These are phyloP conservation scores for Crenuchus spilurus DNA, from an alignment of 2,797 vertebrate species.

Conservation along the genomic window DNA sequence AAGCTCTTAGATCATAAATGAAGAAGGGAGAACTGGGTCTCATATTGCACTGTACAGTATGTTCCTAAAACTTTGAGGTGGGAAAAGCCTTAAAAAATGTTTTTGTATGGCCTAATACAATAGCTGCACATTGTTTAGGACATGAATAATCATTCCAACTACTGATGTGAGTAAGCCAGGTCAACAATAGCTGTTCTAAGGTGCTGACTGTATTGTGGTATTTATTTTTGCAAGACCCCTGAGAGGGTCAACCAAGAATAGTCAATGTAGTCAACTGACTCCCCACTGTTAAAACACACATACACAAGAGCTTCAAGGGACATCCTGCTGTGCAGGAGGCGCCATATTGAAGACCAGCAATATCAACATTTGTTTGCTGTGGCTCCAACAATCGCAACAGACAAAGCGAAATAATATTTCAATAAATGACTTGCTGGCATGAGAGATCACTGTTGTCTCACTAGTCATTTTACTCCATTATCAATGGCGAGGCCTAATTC, in stretches of 20 bases:
- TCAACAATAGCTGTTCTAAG: not conserved
- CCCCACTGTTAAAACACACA: constrained; percentile 5
- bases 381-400: not conserved
- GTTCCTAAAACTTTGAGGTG: not conserved
- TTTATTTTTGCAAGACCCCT: not conserved
- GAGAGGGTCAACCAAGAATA: not conserved
- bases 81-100: not conserved
- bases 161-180: not conserved
- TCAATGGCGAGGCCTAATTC: no score
- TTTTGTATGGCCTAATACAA: not conserved
- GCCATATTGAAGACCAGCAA: not conserved
- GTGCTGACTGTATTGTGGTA: not conserved
- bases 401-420: not conserved
- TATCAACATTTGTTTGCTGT: constrained; percentile 10
- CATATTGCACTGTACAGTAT: not conserved
- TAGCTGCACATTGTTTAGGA: not conserved
- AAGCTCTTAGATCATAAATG: not conserved
- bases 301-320: not conserved
- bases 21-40: not conserved
- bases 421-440: not conserved
- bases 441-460: not conserved
- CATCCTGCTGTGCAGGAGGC: not conserved
- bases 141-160: not conserved
- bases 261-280: not conserved
- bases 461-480: not conserved